Evolutionary conservation across 2,797 vertebrate genomes (phyloP), one percentile per base, ranked within the genome.

Genomic region (Lepilemur septentrionalis): DNA sequence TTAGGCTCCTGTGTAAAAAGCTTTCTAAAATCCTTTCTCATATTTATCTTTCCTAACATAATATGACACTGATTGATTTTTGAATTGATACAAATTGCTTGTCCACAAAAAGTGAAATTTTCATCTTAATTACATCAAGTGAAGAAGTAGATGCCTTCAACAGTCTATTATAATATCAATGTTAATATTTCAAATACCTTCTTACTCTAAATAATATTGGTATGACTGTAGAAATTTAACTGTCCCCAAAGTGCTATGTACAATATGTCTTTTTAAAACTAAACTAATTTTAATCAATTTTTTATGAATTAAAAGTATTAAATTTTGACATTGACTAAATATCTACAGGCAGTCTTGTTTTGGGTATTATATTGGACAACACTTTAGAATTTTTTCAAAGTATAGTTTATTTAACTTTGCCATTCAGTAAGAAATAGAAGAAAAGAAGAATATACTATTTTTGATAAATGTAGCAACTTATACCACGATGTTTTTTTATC

Each of bases 231-330:
- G 43, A 78, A 9, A 52, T 38, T 84, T 83, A 32, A 18, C 12
- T 81, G 4, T 48, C 9, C 8, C 11, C 41, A 61, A 78, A 63
- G 10, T 55, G 12, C 57, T 61, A 82, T 35, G 22, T 65, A 63
- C 48, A 87, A 69, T 67, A 38, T 76, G 63, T 89, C 80, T 88
- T n/a, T 67, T 93, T 96, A 70, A 92, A 43, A 9, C 61, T 84
- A 65, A 52, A 87, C 2, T 75, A 9, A 87, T 52, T 69, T 97
- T 80, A 84, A 79, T 22, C 52, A 11, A 69, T 72, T 50, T 84
- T 83, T 95, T 78, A 23, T 75, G n/a, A 46, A 61, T 93, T 88
- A 94, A 79, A 93, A 88, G 28, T 72, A 43, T 88, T 87, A 69
- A 69, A 75, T 79, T 73, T 69, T 84, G 38, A 55, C 17, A 76